A percentile compares a stretch with the other conserved stretches of the same genome.
phyloP scores from a whole-genome alignment of 2,113 vertebrate species.

The Casuarius casuarius region DNA sequence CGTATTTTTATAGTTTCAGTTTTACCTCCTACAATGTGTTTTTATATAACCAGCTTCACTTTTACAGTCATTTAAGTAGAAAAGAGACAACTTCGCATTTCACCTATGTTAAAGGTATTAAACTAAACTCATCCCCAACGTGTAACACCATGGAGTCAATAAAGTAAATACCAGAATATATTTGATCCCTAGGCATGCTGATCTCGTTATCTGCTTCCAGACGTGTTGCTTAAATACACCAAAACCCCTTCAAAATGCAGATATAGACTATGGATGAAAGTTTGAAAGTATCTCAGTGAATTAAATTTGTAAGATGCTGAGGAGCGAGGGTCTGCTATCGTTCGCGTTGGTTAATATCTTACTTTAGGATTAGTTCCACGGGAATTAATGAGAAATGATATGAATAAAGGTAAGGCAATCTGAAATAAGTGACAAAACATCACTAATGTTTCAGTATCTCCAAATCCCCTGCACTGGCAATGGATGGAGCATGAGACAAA shows the following conservation, averaged over 20 bases:
- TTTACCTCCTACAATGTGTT: neutral
- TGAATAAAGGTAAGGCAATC: neutral
- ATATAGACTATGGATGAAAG: slow-evolving; percentile 4
- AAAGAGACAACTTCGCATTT: neutral
- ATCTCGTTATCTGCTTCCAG: neutral
- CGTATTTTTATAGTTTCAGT: slow-evolving; percentile 21
- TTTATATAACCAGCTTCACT: neutral
- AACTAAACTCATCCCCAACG: neutral
- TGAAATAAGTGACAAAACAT: neutral
- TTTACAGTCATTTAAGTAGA: neutral
- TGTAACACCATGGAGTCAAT: neutral
- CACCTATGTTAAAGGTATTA: neutral
- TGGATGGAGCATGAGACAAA: neutral
- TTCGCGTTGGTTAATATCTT: neutral
- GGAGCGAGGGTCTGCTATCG: neutral
- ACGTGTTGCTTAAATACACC: neutral
- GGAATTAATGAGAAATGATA: slow-evolving; percentile 32
- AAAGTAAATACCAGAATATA: neutral
- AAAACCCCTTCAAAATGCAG: neutral
- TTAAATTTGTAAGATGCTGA: neutral
- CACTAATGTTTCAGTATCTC: neutral
- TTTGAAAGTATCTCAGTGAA: neutral
- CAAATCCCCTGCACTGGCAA: neutral
- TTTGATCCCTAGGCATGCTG: neutral
- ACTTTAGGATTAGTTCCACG: neutral